Evolutionary conservation across 2,888 invertebrate species (phyloP), one percentile per base, ranked within the genome.

Genomic region (Liposcelis brunnea): DNA sequence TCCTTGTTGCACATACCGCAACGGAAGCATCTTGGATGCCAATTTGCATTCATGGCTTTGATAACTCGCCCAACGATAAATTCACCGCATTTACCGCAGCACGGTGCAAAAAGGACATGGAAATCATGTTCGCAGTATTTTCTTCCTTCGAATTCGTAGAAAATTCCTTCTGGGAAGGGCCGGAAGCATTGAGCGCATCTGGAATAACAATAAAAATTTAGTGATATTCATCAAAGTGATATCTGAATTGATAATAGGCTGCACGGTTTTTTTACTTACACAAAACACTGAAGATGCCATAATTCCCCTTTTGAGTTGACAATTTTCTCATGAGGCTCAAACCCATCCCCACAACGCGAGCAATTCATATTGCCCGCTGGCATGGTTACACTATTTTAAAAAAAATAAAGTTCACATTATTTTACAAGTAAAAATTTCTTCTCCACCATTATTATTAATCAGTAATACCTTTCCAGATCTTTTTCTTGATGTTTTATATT

Each of bases 61-160:
- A 99, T 98, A 38, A 99, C 98, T 47, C 98, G 79, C 0, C 98
- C 98, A 60, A 97, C 91, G 49, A 98, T 90, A 62, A 98, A 98
- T 64, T 94, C 93, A 18, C 78, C 78, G 54, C 80, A 82, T 71
- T 78, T 75, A 65, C 84, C 80, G 64, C 90, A 90, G 66, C 91
- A 84, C 43, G 98, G 85, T 43, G 93, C 86, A 68, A 91, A 94
- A 6, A 94, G 68, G 16, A 94, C 94, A 65, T 98, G 95, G 61
- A 98, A 98, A 65, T 98, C 97, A 61, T 93, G 87, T 66, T 97
- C 95, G 59, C 98, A 99, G 63, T 99, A 99, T 65, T 97, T 98
- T 52, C 98, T 75, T 1, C 94, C 95, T 64, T 98, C 98, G 63
- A 95, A 98, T 69, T 98, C 97, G 63, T 94, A 98, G 63, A 95